Percentiles rank a stretch among this genome's conserved stretches.
phyloP scores from a whole-genome alignment of 2,888 invertebrate species.

The Zele albiditarsus region DNA sequence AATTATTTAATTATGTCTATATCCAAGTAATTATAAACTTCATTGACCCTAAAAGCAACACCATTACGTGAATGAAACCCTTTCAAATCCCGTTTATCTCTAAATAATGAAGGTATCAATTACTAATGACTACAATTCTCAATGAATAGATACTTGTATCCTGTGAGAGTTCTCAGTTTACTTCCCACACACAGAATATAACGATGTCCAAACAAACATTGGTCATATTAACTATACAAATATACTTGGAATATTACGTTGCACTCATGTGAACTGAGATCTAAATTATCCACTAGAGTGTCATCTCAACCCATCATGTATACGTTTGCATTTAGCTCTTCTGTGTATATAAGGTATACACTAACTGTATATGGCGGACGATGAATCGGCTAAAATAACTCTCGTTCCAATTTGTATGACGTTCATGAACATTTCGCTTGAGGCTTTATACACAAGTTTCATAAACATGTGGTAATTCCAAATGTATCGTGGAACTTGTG shows the following conservation, averaged over 20 bases:
- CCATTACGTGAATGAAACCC: background rate
- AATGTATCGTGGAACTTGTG: background rate
- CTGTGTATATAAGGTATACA: background rate
- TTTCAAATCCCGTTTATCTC: background rate
- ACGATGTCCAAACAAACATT: constrained; percentile 12
- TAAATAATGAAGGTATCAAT: background rate
- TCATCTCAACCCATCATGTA: background rate
- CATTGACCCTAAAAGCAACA: too few species aligned
- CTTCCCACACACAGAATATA: background rate
- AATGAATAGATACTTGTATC: background rate
- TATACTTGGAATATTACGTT: background rate
- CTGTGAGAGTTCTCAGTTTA: background rate
- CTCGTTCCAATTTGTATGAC: background rate
- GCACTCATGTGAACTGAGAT: constrained; percentile 5
- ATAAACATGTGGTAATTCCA: background rate
- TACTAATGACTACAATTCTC: background rate
- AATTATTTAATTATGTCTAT: background rate
- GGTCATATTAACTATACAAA: background rate
- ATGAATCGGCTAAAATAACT: background rate
- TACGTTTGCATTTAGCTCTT: background rate
- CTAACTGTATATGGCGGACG: background rate
- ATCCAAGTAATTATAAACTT: too few species aligned
- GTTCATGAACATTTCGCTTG: background rate
- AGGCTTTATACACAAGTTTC: background rate
- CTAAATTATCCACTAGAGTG: background rate